Evolutionary conservation across 2,797 vertebrate genomes (phyloP).

Genomic region (Trichosurus vulpecula): DNA sequence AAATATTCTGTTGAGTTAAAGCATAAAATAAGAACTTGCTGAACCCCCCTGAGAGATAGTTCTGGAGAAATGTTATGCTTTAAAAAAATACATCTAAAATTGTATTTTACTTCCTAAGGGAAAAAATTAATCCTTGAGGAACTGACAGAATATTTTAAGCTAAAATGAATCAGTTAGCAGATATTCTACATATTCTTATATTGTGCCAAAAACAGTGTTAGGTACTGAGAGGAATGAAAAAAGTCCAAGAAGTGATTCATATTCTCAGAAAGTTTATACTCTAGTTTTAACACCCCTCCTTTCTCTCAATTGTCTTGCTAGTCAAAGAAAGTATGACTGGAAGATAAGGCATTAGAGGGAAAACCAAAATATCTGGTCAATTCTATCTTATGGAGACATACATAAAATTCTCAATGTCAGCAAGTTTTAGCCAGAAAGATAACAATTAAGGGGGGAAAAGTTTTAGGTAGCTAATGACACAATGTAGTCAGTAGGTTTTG

Average conservation of each 20-base stretch:
- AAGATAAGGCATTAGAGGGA: background rate
- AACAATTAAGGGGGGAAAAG: background rate
- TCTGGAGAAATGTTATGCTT: background rate
- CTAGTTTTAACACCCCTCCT: background rate
- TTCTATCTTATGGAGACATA: background rate
- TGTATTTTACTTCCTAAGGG: slow-evolving; percentile 34
- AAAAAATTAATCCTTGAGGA: slow-evolving; percentile 12
- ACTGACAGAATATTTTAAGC: slow-evolving; percentile 11
- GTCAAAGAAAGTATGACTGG: background rate
- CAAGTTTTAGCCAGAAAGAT: background rate
- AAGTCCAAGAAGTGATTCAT: background rate
- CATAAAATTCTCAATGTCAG: background rate
- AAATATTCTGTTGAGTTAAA: background rate
- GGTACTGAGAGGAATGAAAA: background rate
- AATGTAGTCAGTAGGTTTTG: background rate
- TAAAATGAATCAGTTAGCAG: slow-evolving; percentile 18
- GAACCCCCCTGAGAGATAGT: background rate
- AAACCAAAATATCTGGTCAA: background rate
- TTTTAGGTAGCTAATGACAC: background rate
- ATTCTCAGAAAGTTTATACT: background rate
- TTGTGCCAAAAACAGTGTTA: background rate
- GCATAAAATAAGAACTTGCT: background rate
- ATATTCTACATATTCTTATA: background rate
- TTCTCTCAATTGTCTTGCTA: slow-evolving; percentile 10
- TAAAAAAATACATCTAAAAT: background rate